phyloP scores from a whole-genome alignment of 2,113 vertebrate species.

The Perca fluviatilis region DNA sequence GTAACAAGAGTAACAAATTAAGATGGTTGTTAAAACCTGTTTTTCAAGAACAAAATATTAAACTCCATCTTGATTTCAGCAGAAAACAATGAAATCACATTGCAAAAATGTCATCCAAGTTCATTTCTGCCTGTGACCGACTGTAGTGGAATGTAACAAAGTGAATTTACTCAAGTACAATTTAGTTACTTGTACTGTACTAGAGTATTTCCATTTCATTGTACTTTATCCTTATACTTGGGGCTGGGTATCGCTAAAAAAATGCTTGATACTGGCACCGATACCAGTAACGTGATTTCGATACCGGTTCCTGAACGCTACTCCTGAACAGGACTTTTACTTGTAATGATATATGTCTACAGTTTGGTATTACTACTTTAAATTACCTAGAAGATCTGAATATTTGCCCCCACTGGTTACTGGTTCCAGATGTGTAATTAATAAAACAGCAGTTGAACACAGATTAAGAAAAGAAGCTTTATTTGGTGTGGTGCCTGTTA shows the following conservation, averaged over 20 bases:
- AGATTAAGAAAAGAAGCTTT: constrained; percentile 64
- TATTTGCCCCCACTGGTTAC: not conserved
- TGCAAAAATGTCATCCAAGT: not conserved
- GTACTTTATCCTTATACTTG: not conserved
- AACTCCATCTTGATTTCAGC: not conserved
- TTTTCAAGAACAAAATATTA: not conserved
- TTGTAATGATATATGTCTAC: not conserved
- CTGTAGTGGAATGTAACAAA: not conserved
- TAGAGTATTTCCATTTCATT: not conserved
- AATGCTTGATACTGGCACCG: too few species aligned
- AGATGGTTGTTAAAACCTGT: not conserved
- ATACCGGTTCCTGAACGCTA: too few species aligned
- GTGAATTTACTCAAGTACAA: not conserved
- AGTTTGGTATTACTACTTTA: not conserved
- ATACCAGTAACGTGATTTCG: too few species aligned
- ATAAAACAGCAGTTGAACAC: constrained; percentile 18
- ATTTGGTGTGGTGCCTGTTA: constrained; percentile 73
- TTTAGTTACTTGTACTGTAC: not conserved
- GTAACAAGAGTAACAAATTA: not conserved
- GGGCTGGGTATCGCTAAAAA: too few species aligned
- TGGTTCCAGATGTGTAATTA: not conserved
- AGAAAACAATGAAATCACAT: not conserved
- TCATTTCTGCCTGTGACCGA: not conserved
- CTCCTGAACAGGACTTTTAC: not conserved
- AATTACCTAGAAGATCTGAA: not conserved